Conservation (phyloP, 2,797 vertebrate species). For the Hydrocynus forskahlii region DNA sequence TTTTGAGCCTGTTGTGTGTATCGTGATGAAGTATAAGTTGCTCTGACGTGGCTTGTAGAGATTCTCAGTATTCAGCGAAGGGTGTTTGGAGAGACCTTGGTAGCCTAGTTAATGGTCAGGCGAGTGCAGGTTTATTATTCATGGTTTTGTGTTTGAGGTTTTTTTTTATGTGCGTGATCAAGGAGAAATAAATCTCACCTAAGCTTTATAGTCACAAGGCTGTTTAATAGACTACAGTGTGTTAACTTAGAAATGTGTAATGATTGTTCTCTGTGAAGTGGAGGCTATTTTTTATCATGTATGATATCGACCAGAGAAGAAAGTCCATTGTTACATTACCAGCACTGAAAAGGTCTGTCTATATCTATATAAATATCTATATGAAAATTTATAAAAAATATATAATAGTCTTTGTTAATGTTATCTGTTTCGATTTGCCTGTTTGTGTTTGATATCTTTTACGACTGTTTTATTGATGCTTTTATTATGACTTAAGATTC, state of each 20-base stretch:
- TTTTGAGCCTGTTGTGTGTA: constrained; percentile 48
- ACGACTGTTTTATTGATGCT: constrained; percentile 66
- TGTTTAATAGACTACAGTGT: constrained; percentile 64
- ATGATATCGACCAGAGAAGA: constrained; percentile 64
- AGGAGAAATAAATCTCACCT: constrained; percentile 67
- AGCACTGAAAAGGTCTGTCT: constrained; percentile 80
- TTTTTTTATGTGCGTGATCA: constrained; percentile 40
- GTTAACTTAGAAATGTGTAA: constrained; percentile 60
- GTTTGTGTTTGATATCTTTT: constrained; percentile 76
- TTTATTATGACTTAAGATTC: constrained; percentile 72
- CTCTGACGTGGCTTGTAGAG: constrained; percentile 40
- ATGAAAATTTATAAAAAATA: not conserved
- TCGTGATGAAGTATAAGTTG: constrained; percentile 38
- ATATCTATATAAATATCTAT: constrained; percentile 11
- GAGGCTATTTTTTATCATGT: constrained; percentile 57
- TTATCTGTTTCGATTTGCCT: constrained; percentile 65
- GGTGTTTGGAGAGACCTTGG: not conserved
- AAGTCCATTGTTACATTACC: constrained; percentile 66
- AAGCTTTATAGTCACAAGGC: constrained; percentile 74
- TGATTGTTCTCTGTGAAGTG: constrained; percentile 56
- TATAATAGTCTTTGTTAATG: constrained; percentile 68
- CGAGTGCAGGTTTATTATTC: constrained; percentile 17
- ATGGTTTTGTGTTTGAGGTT: constrained; percentile 30
- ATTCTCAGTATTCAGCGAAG: constrained; percentile 24
- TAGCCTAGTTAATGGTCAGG: constrained; percentile 33